These are phyloP conservation scores for Malthinus flaveolus DNA, from an alignment of 2,888 invertebrate species.

Conservation along the genomic window DNA sequence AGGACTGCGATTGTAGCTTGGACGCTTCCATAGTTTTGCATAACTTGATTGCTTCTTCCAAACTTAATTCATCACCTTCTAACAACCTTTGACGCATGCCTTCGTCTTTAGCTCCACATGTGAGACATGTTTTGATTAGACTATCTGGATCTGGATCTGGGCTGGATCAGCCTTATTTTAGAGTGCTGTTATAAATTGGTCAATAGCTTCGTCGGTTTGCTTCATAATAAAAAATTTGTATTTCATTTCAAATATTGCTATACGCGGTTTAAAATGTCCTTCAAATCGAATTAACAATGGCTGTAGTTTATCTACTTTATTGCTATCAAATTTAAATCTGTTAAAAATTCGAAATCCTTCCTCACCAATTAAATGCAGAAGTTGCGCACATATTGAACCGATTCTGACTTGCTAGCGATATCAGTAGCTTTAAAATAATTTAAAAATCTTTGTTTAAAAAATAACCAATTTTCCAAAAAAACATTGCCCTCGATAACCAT, in stretches of 20 bases:
- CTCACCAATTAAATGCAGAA: conserved; percentile 36
- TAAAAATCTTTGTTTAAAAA: conserved; percentile 28
- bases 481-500: conserved; percentile 22
- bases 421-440: conserved; percentile 34
- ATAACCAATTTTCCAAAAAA: conserved; percentile 35
- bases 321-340: conserved; percentile 30
- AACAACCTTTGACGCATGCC: conserved; percentile 31
- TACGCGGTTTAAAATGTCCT: conserved; percentile 33
- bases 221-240: conserved; percentile 32
- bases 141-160: conserved; percentile 27
- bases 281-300: conserved; percentile 33
- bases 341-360: conserved; percentile 34
- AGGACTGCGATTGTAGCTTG: background rate
- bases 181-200: conserved; percentile 33
- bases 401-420: conserved; percentile 31
- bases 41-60: conserved; percentile 30
- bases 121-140: conserved; percentile 33
- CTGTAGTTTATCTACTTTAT: conserved; percentile 26
- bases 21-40: conserved; percentile 22
- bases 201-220: conserved; percentile 31
- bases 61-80: conserved; percentile 27
- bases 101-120: conserved; percentile 30
- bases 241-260: conserved; percentile 31
- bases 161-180: conserved; percentile 32
- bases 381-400: conserved; percentile 33